Conservation (phyloP, 2,797 vertebrate species). For the Chaetodon trifasciatus region DNA sequence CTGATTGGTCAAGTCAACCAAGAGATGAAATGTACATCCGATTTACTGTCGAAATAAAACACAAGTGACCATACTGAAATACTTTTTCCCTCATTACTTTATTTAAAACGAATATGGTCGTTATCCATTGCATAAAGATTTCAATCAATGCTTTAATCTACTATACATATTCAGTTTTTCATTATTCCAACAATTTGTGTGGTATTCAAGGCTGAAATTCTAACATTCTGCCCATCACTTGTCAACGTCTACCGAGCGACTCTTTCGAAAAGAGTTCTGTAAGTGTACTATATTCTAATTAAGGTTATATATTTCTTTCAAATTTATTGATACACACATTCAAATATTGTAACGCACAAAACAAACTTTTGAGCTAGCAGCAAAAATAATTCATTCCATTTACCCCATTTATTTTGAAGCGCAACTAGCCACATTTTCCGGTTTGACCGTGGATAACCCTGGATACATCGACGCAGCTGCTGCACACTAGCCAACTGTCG, state of each 20-base stretch:
- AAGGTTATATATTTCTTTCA: neutral
- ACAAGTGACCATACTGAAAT: accelerated
- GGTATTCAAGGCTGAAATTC: neutral
- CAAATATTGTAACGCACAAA: neutral
- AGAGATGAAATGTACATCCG: constrained; percentile 26
- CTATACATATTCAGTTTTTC: accelerated
- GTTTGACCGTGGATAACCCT: constrained; percentile 35
- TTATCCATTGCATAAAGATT: neutral
- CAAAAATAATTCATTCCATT: accelerated
- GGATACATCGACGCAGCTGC: constrained; percentile 35
- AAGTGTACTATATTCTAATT: no score
- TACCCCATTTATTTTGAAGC: constrained; percentile 58
- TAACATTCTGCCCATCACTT: no score
- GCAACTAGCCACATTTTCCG: constrained; percentile 2
- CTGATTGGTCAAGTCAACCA: neutral
- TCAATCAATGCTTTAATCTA: neutral
- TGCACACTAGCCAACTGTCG: constrained; percentile 45
- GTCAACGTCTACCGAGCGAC: neutral
- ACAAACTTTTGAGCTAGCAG: neutral
- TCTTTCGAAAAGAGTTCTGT: neutral
- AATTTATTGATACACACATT: neutral
- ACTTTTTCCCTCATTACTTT: accelerated
- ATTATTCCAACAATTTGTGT: accelerated
- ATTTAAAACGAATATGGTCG: neutral
- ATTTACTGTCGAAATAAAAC: constrained; percentile 58